Percentiles rank a stretch among this genome's conserved stretches.
Conservation (phyloP, 2,888 invertebrate species). For the Orchesellides sinensis region DNA sequence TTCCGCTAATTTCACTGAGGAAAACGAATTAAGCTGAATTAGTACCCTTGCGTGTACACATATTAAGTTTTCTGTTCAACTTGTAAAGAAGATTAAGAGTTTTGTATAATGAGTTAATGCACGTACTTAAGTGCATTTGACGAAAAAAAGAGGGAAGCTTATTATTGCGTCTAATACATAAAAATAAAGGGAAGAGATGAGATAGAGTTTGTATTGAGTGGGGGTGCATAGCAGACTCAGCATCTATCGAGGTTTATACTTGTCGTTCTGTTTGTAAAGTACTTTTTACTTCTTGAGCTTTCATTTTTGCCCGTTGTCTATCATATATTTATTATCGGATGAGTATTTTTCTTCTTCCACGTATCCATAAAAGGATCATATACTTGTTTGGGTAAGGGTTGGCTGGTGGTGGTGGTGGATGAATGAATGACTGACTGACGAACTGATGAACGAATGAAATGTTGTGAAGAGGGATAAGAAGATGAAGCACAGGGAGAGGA, state of each 20-base stretch:
- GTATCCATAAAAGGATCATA: too few relatives aligned
- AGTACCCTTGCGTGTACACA: too few relatives aligned
- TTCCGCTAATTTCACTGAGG: too few relatives aligned
- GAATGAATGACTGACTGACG: slow-evolving; percentile 42
- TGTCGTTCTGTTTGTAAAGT: too few relatives aligned
- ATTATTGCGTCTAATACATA: too few relatives aligned
- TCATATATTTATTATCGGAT: too few relatives aligned
- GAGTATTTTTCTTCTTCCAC: not conserved
- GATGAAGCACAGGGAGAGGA: not conserved
- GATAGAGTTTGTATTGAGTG: too few relatives aligned
- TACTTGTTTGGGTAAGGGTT: too few relatives aligned
- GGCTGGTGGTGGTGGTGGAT: not conserved
- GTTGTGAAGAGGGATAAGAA: slow-evolving; percentile 10
- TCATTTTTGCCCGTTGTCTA: slow-evolving; percentile 11
- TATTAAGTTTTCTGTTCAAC: too few relatives aligned
- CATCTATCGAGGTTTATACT: not conserved
- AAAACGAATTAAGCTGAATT: too few relatives aligned
- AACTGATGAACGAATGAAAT: slow-evolving; percentile 54
- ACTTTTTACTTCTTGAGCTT: slow-evolving; percentile 18
- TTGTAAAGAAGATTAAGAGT: not conserved
- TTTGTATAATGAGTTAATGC: not conserved
- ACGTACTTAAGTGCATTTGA: not conserved
- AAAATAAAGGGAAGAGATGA: too few relatives aligned
- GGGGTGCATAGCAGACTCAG: slow-evolving; percentile 1
- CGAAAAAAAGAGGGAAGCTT: not conserved